Percentiles rank a stretch among this genome's conserved stretches.
phyloP scores from a whole-genome alignment of 2,797 vertebrate genomes.

The Podargus strigoides region DNA sequence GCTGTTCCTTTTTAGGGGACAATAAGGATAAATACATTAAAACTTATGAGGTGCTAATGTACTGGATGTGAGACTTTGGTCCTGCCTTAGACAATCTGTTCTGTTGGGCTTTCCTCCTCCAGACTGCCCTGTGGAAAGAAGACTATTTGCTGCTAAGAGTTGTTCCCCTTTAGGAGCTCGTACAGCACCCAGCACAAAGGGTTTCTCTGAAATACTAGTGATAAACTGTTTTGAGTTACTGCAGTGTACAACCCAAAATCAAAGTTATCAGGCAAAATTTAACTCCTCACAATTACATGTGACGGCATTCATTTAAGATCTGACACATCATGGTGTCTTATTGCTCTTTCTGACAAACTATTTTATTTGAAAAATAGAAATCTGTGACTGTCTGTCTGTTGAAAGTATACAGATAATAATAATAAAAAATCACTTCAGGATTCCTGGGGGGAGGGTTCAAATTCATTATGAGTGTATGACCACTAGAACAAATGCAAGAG shows the following conservation, averaged over 20 bases:
- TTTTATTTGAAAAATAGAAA: not conserved
- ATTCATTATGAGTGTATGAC: not conserved
- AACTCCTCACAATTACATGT: not conserved
- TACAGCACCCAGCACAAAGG: not conserved
- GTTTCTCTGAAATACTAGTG: not conserved
- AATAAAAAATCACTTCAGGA: not conserved
- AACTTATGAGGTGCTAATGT: not conserved
- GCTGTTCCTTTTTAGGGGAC: not conserved
- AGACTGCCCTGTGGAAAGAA: not conserved
- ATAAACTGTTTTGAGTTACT: not conserved
- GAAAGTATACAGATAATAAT: not conserved
- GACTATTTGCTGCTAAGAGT: not conserved
- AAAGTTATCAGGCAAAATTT: not conserved
- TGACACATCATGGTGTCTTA: not conserved
- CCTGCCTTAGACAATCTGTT: not conserved
- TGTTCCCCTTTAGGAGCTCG: not conserved
- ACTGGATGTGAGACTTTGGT: not conserved
- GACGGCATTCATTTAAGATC: not conserved
- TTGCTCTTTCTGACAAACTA: not conserved
- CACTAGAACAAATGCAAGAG: not conserved
- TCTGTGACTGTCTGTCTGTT: not conserved
- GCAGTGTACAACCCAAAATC: not conserved
- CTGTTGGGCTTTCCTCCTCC: not conserved
- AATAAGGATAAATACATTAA: not conserved
- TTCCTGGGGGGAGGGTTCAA: not conserved